Evolutionary conservation across 2,797 vertebrate species (phyloP).

Genomic region (Sciurus carolinensis): DNA sequence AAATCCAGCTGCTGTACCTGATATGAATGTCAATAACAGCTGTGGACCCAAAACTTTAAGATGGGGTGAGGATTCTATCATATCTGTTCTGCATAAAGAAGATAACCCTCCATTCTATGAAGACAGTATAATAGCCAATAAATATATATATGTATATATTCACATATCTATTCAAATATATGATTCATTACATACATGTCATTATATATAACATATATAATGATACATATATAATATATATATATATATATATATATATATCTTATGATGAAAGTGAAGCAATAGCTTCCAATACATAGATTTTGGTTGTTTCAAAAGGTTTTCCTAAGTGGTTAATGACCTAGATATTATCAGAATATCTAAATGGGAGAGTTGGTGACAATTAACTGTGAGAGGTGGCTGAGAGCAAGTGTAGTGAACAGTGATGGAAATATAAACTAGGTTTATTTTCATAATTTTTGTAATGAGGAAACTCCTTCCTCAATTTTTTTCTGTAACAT

Average conservation of each 20-base stretch:
- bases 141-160: no score
- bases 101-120: neutral
- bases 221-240: no score
- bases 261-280: slow-evolving; percentile 15
- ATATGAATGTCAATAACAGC: slow-evolving; percentile 65
- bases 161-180: neutral
- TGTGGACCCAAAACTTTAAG: slow-evolving; percentile 81
- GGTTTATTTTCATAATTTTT: neutral
- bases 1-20: slow-evolving; percentile 77
- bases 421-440: neutral
- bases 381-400: neutral
- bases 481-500: neutral
- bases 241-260: neutral
- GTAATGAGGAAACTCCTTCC: neutral
- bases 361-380: neutral
- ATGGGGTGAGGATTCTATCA: neutral
- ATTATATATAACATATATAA: no score
- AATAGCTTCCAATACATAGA: neutral
- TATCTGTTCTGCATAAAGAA: slow-evolving; percentile 7
- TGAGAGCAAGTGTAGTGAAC: neutral
- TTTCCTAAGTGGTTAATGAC: neutral
- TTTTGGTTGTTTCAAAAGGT: neutral
- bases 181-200: no score
- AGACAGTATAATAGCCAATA: neutral
- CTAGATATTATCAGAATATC: neutral